Evolutionary conservation across 2,113 vertebrate genomes (phyloP).

Genomic region (Ciconia maguari): DNA sequence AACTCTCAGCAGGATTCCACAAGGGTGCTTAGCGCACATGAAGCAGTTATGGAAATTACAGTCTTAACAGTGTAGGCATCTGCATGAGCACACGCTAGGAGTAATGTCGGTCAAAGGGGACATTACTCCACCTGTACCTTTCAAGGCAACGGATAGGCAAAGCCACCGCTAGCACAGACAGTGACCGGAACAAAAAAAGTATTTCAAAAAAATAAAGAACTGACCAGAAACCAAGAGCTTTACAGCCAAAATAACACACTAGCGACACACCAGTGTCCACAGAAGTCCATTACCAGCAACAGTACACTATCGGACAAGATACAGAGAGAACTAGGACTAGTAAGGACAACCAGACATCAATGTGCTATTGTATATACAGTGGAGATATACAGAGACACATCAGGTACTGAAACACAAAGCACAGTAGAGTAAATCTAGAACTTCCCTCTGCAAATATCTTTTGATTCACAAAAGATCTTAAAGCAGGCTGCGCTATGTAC

Average conservation of each 20-base stretch:
- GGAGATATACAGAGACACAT: slow-evolving; percentile 72
- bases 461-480: neutral
- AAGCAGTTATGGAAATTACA: slow-evolving; percentile 87
- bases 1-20: slow-evolving; percentile 92
- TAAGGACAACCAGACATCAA: slow-evolving; percentile 72
- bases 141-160: slow-evolving; percentile 79
- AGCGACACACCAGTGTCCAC: slow-evolving; percentile 77
- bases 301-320: slow-evolving; percentile 67
- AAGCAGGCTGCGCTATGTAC: neutral
- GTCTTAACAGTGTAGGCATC: slow-evolving; percentile 80
- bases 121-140: slow-evolving; percentile 82
- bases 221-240: slow-evolving; percentile 81
- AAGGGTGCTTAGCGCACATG: slow-evolving; percentile 86
- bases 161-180: slow-evolving; percentile 80
- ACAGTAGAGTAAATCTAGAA: slow-evolving; percentile 41
- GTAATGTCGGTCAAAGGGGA: slow-evolving; percentile 76
- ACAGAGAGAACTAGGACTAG: slow-evolving; percentile 76
- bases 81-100: slow-evolving; percentile 77
- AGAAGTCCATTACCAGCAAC: slow-evolving; percentile 69
- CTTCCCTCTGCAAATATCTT: slow-evolving; percentile 36
- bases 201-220: slow-evolving; percentile 65
- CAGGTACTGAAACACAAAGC: slow-evolving; percentile 70
- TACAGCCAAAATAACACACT: slow-evolving; percentile 76
- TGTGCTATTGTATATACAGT: slow-evolving; percentile 73
- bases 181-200: slow-evolving; percentile 74